Conservation (phyloP, 2,888 invertebrate genomes). For the Kuschelorhynchus macadamiae region DNA sequence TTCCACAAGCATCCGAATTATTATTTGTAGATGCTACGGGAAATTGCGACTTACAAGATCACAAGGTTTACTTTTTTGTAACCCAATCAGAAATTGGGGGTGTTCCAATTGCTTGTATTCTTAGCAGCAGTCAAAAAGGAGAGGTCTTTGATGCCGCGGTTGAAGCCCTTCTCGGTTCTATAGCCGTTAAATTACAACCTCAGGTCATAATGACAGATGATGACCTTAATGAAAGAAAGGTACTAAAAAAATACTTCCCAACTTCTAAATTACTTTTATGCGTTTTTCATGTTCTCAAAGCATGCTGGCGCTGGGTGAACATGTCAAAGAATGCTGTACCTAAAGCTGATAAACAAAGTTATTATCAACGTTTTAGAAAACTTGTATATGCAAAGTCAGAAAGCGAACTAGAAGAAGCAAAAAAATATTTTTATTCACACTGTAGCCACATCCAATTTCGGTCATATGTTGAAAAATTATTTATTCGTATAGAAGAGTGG, state of each 20-base stretch:
- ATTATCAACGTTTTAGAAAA: constrained; percentile 1
- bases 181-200: constrained; percentile 38
- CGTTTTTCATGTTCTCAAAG: constrained; percentile 40
- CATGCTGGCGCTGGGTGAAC: constrained; percentile 15
- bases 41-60: constrained; percentile 36
- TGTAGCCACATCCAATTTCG: constrained; percentile 5
- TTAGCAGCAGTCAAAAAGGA: constrained; percentile 17
- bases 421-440: neutral
- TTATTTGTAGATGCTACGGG: constrained; percentile 20
- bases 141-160: constrained; percentile 31
- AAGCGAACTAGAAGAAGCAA: neutral
- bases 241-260: constrained; percentile 32
- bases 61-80: constrained; percentile 38
- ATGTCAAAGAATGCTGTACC: neutral
- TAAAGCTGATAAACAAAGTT: constrained; percentile 3
- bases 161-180: constrained; percentile 11
- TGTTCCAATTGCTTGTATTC: constrained; percentile 18
- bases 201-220: constrained; percentile 39
- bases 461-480: constrained; percentile 4
- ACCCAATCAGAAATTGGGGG: constrained; percentile 35
- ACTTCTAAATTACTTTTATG: constrained; percentile 31
- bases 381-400: neutral
- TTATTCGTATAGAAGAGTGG: constrained; percentile 6
- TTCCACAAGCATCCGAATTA: neutral
- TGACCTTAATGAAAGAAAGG: constrained; percentile 32